Conservation (phyloP, 2,888 invertebrate genomes). For the Iselma pallidipennis region DNA sequence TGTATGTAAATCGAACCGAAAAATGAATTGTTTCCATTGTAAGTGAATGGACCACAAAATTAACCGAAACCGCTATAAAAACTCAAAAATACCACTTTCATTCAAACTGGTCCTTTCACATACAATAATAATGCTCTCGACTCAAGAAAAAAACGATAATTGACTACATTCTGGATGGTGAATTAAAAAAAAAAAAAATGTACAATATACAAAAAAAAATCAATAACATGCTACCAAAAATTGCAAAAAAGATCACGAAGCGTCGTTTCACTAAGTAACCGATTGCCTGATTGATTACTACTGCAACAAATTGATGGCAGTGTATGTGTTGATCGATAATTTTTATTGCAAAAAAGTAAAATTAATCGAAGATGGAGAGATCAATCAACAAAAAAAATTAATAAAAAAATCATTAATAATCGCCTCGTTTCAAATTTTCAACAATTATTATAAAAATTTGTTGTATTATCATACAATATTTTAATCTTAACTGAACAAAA, state of each 20-base stretch:
- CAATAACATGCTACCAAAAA: background rate
- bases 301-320: constrained; percentile 39
- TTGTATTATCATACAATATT: too few species aligned
- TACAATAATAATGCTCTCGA: constrained; percentile 1
- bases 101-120: constrained; percentile 10
- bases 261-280: constrained; percentile 29
- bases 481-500: constrained; percentile 11
- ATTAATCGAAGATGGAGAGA: constrained; percentile 15
- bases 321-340: constrained; percentile 36
- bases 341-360: constrained; percentile 35
- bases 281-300: constrained; percentile 9
- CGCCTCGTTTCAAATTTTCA: constrained; percentile 2
- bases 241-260: constrained; percentile 17
- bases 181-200: constrained; percentile 3
- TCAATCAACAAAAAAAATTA: constrained; percentile 15
- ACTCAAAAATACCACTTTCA: background rate
- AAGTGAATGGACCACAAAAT: constrained; percentile 12
- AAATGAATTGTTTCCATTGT: constrained; percentile 5
- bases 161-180: constrained; percentile 7
- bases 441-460: background rate
- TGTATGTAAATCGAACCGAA: constrained; percentile 11
- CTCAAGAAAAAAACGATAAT: background rate
- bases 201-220: constrained; percentile 12
- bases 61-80: constrained; percentile 3
- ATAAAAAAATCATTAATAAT: too few species aligned